Evolutionary conservation across 2,113 vertebrate genomes (phyloP).

Genomic region (Vimba vimba): DNA sequence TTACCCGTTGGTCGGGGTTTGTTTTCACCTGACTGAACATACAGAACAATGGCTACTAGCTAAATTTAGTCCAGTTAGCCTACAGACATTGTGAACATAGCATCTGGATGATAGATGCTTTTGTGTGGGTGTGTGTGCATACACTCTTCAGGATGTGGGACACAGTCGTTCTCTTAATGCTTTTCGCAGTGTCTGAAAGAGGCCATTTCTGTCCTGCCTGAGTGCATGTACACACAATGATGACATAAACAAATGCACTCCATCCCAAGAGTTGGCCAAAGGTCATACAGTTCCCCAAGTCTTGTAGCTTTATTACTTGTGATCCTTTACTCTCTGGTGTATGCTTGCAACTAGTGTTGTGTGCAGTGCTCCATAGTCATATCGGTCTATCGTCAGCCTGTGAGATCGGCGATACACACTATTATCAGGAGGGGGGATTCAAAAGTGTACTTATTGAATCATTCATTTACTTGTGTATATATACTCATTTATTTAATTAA

Average conservation of each 20-base stretch:
- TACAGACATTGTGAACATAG: not conserved
- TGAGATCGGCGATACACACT: too few species aligned
- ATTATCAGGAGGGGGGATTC: too few species aligned
- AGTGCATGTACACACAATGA: not conserved
- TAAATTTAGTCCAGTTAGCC: not conserved
- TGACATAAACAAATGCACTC: constrained; percentile 1
- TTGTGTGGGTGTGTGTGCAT: not conserved
- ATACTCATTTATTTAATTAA: too few species aligned
- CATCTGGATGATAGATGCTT: not conserved
- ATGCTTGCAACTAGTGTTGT: too few species aligned
- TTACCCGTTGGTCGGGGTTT: too few species aligned
- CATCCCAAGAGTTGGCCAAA: constrained; percentile 14
- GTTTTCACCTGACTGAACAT: too few species aligned
- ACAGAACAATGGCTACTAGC: not conserved
- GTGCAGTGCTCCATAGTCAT: too few species aligned
- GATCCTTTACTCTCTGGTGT: not conserved
- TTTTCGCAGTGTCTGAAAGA: not conserved
- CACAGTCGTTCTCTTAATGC: not conserved
- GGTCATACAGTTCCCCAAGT: not conserved
- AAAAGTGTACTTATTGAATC: too few species aligned
- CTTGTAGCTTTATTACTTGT: not conserved
- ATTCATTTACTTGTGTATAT: too few species aligned
- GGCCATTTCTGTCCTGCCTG: not conserved
- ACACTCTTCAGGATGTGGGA: not conserved
- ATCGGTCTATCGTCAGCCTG: too few species aligned